Base-by-base conservation (phyloP, 2,888 invertebrate genomes). In the Hirtodrosophila cameraria region DNA sequence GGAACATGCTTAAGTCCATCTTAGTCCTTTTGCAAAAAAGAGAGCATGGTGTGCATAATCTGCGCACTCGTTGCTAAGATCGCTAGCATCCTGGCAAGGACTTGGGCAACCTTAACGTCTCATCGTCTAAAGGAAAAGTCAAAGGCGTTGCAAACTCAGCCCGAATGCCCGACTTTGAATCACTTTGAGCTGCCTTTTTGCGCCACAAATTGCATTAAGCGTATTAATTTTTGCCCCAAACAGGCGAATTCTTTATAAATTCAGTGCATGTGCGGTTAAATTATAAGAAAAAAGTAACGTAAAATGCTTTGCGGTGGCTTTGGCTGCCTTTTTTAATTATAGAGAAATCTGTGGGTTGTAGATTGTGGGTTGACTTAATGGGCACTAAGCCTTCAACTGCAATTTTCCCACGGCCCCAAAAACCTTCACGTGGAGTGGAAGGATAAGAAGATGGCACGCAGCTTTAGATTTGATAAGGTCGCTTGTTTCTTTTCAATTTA, bases 151-250 rank as follows among this genome's bases (percentile, higher is more conserved):
- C 28, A 36, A 6, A 13, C 46, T 31, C 41, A 25, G 9, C 8
- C 8, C 23, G 18, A 18, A 43, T 28, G 52, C 41, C 43, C n/a
- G n/a, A 41, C 57, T 69, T 64, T 53, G 63, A 53, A 43, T 59
- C 36, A 58, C 59, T 66, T 71, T 75, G 70, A 70, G 63, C 45
- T 72, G 54, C 35, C 67, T 58, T 66, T 75, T 59, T 63, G 62
- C 63, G 65, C 66, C 68, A 38, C 72, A 70, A 72, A 77, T 80
- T 80, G 75, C 80, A 80, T 80, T 83, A 77, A 63, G 66, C 68
- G 62, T 66, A 63, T 80, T 84, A 81, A 80, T 80, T 81, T 69
- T 30, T 41, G 53, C 43, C 55, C 59, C 45, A 23, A 61, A 46
- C 72, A 33, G 41, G 48, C 43, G 61, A n/a, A 54, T 42, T 36